Percentiles rank a stretch among this genome's conserved stretches.
Evolutionary conservation across 2,113 vertebrate genomes (phyloP).

Genomic region (Megaptera novaeangliae): DNA sequence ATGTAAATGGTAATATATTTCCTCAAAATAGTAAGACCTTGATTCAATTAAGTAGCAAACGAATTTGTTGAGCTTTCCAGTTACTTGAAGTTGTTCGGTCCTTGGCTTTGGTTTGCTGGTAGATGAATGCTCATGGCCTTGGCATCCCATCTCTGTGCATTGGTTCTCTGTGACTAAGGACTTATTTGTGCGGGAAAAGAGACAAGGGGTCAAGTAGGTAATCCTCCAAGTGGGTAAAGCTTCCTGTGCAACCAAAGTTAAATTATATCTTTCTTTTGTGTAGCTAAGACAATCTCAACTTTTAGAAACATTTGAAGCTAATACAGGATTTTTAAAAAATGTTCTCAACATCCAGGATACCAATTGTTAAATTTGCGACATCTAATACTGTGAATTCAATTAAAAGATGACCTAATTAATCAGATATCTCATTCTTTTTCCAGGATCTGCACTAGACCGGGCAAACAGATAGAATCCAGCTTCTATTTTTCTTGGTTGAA

Average conservation of each 20-base stretch:
- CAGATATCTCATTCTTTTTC: background rate
- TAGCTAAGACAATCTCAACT: background rate
- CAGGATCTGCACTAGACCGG: background rate
- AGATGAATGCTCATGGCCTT: background rate
- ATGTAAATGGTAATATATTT: background rate
- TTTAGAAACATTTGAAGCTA: background rate
- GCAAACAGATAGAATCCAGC: background rate
- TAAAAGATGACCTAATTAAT: slow-evolving; percentile 33
- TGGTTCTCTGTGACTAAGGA: background rate
- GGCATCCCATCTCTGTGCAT: background rate
- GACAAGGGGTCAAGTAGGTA: background rate
- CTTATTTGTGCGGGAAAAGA: background rate
- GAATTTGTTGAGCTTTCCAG: background rate
- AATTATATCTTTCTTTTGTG: background rate
- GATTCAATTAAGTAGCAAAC: background rate
- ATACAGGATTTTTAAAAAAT: background rate
- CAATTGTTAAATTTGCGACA: background rate
- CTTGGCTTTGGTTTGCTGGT: background rate
- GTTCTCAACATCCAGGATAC: background rate
- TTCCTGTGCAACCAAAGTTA: background rate
- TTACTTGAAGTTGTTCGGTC: background rate
- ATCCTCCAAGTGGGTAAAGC: background rate
- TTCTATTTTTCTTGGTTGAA: background rate
- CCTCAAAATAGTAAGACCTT: background rate
- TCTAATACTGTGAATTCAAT: slow-evolving; percentile 9